phyloP scores from a whole-genome alignment of 2,113 vertebrate species.

The Percina caprodes region DNA sequence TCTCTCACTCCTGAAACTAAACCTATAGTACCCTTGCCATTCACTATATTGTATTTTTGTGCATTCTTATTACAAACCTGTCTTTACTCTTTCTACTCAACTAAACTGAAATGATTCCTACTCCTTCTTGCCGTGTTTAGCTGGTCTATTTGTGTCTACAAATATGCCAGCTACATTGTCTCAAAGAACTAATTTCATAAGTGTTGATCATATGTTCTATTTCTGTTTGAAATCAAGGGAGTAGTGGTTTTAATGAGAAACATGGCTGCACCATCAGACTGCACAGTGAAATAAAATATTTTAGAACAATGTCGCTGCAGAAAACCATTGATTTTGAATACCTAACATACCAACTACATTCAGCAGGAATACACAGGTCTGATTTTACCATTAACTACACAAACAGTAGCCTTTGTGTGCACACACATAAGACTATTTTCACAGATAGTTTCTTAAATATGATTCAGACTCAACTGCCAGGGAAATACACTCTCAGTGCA shows the following conservation, averaged over 20 bases:
- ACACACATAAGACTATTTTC: neutral
- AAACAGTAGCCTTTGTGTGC: too few relatives aligned
- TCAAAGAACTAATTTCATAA: constrained; percentile 18
- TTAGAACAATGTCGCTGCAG: neutral
- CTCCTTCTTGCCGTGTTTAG: neutral
- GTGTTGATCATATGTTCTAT: constrained; percentile 10
- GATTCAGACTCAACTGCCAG: too few relatives aligned
- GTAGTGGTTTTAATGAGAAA: constrained; percentile 31
- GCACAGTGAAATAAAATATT: neutral
- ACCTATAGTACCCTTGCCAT: neutral
- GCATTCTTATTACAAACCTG: neutral
- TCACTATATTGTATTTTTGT: too few relatives aligned
- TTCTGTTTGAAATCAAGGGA: constrained; percentile 21
- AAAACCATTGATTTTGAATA: neutral
- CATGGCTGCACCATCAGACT: constrained; percentile 4
- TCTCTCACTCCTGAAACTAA: neutral
- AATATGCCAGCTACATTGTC: constrained; percentile 11
- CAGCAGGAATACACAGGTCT: neutral
- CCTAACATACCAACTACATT: neutral
- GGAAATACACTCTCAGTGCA: too few relatives aligned
- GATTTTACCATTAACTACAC: neutral
- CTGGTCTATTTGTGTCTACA: constrained; percentile 17
- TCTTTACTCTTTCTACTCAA: neutral
- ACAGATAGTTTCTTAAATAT: neutral
- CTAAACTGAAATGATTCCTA: neutral